These are phyloP conservation scores for Leptoteleia sp. DNA, from an alignment of 1,140 invertebrate species.

Conservation along the genomic window DNA sequence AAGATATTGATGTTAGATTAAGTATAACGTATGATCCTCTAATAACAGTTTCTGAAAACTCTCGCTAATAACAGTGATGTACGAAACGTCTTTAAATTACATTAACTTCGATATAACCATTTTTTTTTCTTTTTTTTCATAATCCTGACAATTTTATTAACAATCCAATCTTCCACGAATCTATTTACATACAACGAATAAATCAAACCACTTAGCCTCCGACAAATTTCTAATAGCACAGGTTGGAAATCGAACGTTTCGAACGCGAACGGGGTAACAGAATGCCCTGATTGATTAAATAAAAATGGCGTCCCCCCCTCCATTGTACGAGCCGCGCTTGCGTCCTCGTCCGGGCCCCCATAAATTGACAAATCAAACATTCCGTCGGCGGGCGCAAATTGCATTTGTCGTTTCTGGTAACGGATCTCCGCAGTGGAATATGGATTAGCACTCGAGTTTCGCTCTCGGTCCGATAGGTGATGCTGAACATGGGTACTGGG, in stretches of 20 bases:
- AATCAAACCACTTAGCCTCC: conserved; percentile 6
- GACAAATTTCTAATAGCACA: conserved; percentile 18
- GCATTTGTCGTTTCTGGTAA: conserved; percentile 62
- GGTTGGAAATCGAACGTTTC: background rate
- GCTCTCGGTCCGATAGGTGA: conserved; percentile 76
- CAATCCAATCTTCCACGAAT: conserved; percentile 6
- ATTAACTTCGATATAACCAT: conserved; percentile 13
- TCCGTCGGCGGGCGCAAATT: conserved; percentile 38
- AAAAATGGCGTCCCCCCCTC: conserved; percentile 14
- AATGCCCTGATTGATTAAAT: background rate
- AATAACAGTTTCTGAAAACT: conserved; percentile 40
- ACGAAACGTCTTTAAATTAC: conserved; percentile 13
- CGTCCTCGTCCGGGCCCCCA: conserved; percentile 37
- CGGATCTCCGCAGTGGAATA: conserved; percentile 72
- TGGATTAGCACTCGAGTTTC: conserved; percentile 73
- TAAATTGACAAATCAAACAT: conserved; percentile 24
- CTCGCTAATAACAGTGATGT: conserved; percentile 36
- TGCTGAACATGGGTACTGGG: conserved; percentile 75
- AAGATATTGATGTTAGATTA: conserved; percentile 34
- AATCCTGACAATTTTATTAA: conserved; percentile 11
- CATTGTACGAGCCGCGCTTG: conserved; percentile 12
- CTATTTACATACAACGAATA: conserved; percentile 8
- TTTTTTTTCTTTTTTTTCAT: no score
- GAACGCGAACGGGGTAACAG: conserved; percentile 8
- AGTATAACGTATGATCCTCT: conserved; percentile 29